Conservation (phyloP, 2,797 vertebrate genomes). For the Argentina silus region DNA sequence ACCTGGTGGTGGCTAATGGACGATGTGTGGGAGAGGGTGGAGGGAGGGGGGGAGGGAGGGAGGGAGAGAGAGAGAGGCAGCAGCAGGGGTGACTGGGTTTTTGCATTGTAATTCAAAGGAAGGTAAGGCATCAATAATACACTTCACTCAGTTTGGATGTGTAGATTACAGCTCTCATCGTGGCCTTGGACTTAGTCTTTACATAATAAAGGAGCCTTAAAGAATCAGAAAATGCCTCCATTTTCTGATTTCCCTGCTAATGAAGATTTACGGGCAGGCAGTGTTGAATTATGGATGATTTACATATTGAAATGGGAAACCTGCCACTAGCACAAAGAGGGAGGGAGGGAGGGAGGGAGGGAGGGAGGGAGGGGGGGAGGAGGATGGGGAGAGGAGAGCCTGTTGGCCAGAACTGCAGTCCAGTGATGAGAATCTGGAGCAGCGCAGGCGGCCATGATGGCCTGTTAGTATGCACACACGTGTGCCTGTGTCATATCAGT, state of each 20-base stretch:
- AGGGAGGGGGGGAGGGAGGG: constrained; percentile 9
- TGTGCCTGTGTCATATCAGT: constrained; percentile 39
- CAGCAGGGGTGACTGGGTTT: neutral
- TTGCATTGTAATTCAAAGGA: constrained; percentile 56
- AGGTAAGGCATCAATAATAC: constrained; percentile 69
- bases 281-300: constrained; percentile 73
- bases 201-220: constrained; percentile 60
- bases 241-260: constrained; percentile 69
- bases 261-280: constrained; percentile 76
- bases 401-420: neutral
- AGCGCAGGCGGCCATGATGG: constrained; percentile 36
- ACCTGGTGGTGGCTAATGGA: constrained; percentile 65
- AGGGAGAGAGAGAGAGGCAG: neutral
- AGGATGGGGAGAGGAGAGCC: neutral
- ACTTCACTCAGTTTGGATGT: constrained; percentile 58
- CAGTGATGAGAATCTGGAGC: constrained; percentile 8
- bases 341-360: neutral
- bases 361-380: neutral
- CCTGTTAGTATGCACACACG: constrained; percentile 47
- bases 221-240: constrained; percentile 65
- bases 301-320: constrained; percentile 67
- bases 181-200: constrained; percentile 53
- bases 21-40: constrained; percentile 49
- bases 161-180: constrained; percentile 58
- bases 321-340: constrained; percentile 38